phyloP scores from a whole-genome alignment of 2,113 vertebrate genomes.

The Gallinago paraguaiae region DNA sequence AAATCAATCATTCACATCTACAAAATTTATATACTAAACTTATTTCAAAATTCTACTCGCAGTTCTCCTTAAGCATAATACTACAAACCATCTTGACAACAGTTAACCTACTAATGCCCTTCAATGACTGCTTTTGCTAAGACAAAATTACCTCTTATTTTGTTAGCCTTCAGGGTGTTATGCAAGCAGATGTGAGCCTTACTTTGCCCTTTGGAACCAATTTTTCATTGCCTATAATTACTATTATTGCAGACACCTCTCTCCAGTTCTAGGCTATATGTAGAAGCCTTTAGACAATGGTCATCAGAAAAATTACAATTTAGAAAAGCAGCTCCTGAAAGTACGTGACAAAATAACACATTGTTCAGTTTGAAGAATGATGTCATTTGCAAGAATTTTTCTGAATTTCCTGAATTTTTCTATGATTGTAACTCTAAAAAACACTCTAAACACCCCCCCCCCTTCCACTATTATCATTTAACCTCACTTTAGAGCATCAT shows the following conservation, averaged over 20 bases:
- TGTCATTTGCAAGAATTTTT: background rate
- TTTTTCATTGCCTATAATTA: background rate
- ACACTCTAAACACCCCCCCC: background rate
- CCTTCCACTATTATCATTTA: background rate
- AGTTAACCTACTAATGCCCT: background rate
- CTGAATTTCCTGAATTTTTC: background rate
- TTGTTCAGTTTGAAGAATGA: background rate
- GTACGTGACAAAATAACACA: background rate
- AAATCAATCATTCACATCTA: background rate
- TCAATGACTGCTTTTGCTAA: background rate
- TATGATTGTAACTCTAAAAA: background rate
- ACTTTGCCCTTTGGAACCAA: background rate
- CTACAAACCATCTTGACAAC: background rate
- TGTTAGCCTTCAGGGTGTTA: background rate
- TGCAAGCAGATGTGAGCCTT: background rate
- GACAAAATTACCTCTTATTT: background rate
- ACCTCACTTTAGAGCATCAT: background rate
- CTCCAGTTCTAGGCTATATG: background rate
- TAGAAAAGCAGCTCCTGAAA: background rate
- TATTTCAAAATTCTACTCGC: background rate
- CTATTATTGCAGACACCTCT: background rate
- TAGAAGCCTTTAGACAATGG: background rate
- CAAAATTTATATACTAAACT: background rate
- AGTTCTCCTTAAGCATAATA: background rate
- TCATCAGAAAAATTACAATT: accelerated